These are phyloP conservation scores for Astreopora myriophthalma DNA, from an alignment of 64 coral and sea anemone species.

Conservation along the genomic window DNA sequence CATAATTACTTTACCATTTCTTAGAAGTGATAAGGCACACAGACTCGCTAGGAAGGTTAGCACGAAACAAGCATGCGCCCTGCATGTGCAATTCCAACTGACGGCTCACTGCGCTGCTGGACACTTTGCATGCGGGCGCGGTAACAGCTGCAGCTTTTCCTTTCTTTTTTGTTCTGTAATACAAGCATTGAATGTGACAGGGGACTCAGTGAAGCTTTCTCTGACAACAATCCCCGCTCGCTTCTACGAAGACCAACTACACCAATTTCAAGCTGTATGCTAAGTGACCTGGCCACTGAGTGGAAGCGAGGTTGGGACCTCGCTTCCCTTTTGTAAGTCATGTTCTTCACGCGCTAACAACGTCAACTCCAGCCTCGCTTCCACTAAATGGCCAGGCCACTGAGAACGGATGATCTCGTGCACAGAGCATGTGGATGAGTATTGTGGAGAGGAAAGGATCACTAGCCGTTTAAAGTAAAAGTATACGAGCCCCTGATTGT, in stretches of 20 bases:
- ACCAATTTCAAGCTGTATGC: not conserved
- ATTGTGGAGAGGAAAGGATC: too few species aligned
- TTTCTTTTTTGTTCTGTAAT: conserved; percentile 74
- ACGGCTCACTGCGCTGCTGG: conserved; percentile 81
- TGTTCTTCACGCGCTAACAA: too few species aligned
- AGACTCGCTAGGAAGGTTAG: conserved; percentile 49
- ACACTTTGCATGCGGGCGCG: conserved; percentile 63
- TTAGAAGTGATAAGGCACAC: conserved; percentile 79
- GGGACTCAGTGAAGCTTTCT: not conserved
- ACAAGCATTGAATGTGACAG: conserved; percentile 36
- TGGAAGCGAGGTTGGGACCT: not conserved
- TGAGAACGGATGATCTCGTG: too few species aligned
- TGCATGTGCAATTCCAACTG: conserved; percentile 66
- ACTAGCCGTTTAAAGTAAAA: too few species aligned
- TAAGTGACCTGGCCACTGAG: not conserved
- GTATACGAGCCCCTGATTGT: too few species aligned
- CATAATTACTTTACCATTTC: conserved; percentile 72
- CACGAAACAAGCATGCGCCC: conserved; percentile 71
- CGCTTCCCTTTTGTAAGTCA: not conserved
- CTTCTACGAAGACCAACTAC: not conserved
- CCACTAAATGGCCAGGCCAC: too few species aligned
- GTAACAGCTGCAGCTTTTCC: conserved; percentile 53
- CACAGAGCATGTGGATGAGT: too few species aligned
- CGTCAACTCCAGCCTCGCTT: too few species aligned
- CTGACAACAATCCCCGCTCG: not conserved